Evolutionary conservation across 1,140 invertebrate species (phyloP).

Genomic region (Leptopilina boulardi): DNA sequence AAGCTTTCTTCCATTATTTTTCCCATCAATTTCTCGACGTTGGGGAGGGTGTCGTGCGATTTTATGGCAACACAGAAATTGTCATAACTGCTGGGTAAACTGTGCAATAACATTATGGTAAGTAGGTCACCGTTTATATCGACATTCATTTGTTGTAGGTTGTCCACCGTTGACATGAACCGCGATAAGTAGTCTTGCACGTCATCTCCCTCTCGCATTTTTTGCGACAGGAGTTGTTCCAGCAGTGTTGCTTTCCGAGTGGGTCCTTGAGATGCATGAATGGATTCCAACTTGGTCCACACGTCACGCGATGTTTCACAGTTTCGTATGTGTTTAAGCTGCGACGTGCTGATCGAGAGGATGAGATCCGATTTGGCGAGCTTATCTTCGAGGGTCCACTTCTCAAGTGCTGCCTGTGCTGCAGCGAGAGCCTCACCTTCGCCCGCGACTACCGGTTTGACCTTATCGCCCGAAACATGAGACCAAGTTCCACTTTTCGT

Average conservation of each 20-base stretch:
- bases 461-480: background rate
- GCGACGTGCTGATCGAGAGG: constrained; percentile 5
- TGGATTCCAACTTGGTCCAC: constrained; percentile 40
- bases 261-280: no score
- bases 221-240: no score
- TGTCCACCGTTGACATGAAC: constrained; percentile 40
- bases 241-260: no score
- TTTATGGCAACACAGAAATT: no score
- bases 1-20: no score
- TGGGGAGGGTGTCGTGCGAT: constrained; percentile 51
- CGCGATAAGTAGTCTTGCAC: no score
- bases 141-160: constrained; percentile 41
- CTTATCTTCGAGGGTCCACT: background rate
- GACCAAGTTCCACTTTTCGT: constrained; percentile 34
- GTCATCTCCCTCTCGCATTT: no score
- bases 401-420: background rate
- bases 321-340: constrained; percentile 41
- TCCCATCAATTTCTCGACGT: constrained; percentile 51
- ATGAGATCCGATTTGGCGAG: constrained; percentile 37
- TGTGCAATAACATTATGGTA: constrained; percentile 38
- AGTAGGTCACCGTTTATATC: constrained; percentile 44
- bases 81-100: no score
- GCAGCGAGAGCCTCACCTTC: background rate
- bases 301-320: constrained; percentile 40
- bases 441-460: background rate